These are phyloP conservation scores for Plecturocebus donacophilus DNA, from an alignment of 2,113 vertebrate genomes.

Conservation along the genomic window DNA sequence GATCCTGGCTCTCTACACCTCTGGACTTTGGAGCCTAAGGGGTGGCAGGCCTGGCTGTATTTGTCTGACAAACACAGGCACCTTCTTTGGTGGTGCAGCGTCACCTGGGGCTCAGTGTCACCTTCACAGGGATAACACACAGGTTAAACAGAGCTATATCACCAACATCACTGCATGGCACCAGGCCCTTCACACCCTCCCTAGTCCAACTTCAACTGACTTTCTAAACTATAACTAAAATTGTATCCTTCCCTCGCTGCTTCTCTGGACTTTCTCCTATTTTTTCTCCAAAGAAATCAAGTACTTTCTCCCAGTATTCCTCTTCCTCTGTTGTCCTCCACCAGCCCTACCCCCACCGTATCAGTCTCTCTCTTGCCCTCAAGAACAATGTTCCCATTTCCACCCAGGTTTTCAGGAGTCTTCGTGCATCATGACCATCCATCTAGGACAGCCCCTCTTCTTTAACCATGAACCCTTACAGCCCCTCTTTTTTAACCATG, in stretches of 20 bases:
- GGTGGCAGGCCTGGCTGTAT: background rate
- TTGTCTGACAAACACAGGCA: slow-evolving; percentile 36
- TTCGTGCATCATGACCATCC: background rate
- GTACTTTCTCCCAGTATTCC: background rate
- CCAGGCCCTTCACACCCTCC: background rate
- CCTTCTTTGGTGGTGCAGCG: background rate
- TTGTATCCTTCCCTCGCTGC: slow-evolving; percentile 51
- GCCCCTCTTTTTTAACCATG: no score
- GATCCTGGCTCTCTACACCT: slow-evolving; percentile 11
- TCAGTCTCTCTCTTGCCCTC: background rate
- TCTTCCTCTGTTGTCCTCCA: background rate
- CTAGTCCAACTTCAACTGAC: background rate
- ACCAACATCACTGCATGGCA: no score
- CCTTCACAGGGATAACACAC: slow-evolving; percentile 33
- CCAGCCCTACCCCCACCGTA: fast-evolving
- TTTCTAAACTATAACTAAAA: background rate
- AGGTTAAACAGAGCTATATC: background rate
- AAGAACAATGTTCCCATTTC: background rate
- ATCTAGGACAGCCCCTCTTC: background rate
- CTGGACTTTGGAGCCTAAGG: slow-evolving; percentile 73
- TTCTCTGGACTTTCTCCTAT: background rate
- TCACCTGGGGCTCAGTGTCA: slow-evolving; percentile 23
- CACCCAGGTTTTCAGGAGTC: background rate
- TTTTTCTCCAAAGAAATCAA: background rate
- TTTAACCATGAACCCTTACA: no score